A percentile compares a stretch with the other conserved stretches of the same genome.
Evolutionary conservation across 2,888 invertebrate species (phyloP).

Genomic region (Diplolepis rosae): DNA sequence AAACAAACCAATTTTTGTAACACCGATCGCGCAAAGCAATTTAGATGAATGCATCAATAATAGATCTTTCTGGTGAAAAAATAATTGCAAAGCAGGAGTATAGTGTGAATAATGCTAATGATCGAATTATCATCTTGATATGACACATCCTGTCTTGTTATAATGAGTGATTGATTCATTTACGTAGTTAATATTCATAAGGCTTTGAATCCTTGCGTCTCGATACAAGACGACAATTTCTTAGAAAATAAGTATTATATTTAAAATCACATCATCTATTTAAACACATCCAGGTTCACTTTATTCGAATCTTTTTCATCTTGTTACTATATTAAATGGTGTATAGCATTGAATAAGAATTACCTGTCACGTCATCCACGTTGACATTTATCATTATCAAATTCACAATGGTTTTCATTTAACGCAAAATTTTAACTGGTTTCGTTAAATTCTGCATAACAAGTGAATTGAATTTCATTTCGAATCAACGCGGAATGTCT

Average conservation of each 20-base stretch:
- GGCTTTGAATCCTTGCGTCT: not conserved
- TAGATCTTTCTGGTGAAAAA: slow-evolving; percentile 12
- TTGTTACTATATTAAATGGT: not conserved
- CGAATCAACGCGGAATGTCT: slow-evolving; percentile 38
- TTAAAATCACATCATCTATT: not conserved
- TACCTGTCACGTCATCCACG: not conserved
- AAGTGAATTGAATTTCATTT: not conserved
- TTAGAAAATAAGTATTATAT: not conserved
- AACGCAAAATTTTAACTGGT: not conserved
- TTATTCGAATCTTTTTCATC: not conserved
- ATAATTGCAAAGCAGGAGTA: not conserved
- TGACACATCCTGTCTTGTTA: slow-evolving; percentile 25
- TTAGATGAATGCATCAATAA: slow-evolving; percentile 21
- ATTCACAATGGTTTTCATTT: not conserved
- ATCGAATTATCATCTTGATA: slow-evolving; percentile 31
- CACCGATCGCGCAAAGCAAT: not conserved
- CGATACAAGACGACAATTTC: slow-evolving; percentile 3
- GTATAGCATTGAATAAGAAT: not conserved
- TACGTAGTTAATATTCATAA: slow-evolving; percentile 16
- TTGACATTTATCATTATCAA: not conserved
- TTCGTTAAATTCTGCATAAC: not conserved
- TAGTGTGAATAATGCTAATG: slow-evolving; percentile 28
- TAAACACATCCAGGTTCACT: not conserved
- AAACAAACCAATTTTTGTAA: not conserved
- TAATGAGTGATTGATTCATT: slow-evolving; percentile 28